Evolutionary conservation across 2,113 vertebrate genomes (phyloP).

Genomic region (Dromaius novaehollandiae): DNA sequence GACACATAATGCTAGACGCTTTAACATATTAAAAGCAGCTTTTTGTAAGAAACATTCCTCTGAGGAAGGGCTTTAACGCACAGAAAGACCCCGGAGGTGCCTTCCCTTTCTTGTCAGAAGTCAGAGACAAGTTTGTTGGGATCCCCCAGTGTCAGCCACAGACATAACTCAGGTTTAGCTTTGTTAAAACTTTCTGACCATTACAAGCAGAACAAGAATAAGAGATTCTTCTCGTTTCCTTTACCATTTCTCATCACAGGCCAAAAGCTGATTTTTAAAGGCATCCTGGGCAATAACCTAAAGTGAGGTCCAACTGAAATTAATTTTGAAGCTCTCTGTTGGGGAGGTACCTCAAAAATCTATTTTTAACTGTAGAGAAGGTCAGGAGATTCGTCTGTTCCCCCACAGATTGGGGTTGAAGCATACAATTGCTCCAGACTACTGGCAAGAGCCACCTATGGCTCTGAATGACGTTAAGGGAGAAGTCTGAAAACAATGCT

Average conservation of each 20-base stretch:
- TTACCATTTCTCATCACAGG: neutral
- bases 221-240: neutral
- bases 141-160: neutral
- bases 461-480: accelerated
- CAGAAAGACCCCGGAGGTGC: too few relatives aligned
- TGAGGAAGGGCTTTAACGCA: too few relatives aligned
- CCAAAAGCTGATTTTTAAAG: neutral
- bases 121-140: neutral
- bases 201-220: neutral
- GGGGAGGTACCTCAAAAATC: neutral
- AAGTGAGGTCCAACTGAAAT: neutral
- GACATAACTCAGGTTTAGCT: neutral
- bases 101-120: neutral
- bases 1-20: too few relatives aligned
- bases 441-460: neutral
- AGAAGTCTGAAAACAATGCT: neutral
- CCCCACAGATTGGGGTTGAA: neutral
- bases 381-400: neutral
- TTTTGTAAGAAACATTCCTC: too few relatives aligned
- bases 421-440: neutral
- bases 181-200: neutral
- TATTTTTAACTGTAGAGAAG: neutral
- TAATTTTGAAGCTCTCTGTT: neutral
- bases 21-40: too few relatives aligned
- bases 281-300: neutral